Conservation (phyloP, 2,797 vertebrate species). For the Muscicapa comitata region DNA sequence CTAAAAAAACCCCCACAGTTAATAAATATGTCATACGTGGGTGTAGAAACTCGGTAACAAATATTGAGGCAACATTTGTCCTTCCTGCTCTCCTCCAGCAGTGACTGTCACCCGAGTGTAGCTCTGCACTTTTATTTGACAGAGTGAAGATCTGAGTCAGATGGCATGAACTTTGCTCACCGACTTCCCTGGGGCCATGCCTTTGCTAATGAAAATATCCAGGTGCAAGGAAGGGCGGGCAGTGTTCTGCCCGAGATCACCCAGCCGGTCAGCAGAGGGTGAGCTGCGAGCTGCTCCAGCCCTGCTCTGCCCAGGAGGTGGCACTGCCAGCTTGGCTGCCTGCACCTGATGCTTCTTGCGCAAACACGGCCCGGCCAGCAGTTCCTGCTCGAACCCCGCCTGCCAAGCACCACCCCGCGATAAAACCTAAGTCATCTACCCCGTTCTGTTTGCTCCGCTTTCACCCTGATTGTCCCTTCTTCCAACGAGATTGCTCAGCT, state of each 20-base stretch:
- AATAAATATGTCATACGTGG: constrained; percentile 60
- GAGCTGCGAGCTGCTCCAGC: fast-evolving
- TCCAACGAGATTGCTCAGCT: not conserved
- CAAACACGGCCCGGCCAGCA: not conserved
- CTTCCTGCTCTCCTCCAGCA: not conserved
- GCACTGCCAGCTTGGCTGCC: not conserved
- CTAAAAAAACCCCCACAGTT: constrained; percentile 60
- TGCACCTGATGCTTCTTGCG: fast-evolving
- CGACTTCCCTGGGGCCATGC: not conserved
- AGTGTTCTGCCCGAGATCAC: not conserved
- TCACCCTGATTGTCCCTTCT: not conserved
- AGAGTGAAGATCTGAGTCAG: not conserved
- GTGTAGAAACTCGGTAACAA: not conserved
- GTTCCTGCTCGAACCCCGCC: not conserved
- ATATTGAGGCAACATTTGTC: not conserved
- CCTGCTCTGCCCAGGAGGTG: constrained; percentile 15
- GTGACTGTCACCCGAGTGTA: not conserved
- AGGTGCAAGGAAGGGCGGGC: not conserved
- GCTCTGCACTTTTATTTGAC: not conserved
- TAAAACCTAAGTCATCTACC: not conserved
- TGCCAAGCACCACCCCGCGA: not conserved
- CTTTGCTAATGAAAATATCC: not conserved
- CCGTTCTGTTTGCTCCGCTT: not conserved
- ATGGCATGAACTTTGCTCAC: not conserved
- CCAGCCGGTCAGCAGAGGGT: fast-evolving